These are phyloP conservation scores for Rhingia rostrata DNA, from an alignment of 2,888 invertebrate species.

Conservation along the genomic window DNA sequence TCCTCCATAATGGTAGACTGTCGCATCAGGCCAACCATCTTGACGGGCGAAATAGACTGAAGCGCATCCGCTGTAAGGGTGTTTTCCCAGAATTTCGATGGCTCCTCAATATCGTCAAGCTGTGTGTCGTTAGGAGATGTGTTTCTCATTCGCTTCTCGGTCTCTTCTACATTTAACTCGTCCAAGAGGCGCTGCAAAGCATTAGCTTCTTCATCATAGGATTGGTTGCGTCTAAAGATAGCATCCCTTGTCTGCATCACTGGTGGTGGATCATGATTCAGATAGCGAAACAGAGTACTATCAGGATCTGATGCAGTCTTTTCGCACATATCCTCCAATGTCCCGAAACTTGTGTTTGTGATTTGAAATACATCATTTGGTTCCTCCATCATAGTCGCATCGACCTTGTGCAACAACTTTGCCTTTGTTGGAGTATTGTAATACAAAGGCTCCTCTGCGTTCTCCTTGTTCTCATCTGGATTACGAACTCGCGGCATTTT, in stretches of 20 bases:
- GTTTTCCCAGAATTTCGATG: slow-evolving; percentile 81
- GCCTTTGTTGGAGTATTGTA: slow-evolving; percentile 26
- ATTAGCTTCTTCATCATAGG: slow-evolving; percentile 77
- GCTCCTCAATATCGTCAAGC: slow-evolving; percentile 81
- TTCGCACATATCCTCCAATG: slow-evolving; percentile 81
- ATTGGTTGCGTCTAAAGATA: slow-evolving; percentile 12
- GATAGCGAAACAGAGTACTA: slow-evolving; percentile 80
- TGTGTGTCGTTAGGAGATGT: slow-evolving; percentile 78
- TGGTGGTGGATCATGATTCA: slow-evolving; percentile 67
- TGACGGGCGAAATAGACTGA: slow-evolving; percentile 80
- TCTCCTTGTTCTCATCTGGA: slow-evolving; percentile 51
- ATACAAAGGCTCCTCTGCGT: slow-evolving; percentile 26
- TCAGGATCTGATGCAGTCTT: slow-evolving; percentile 81
- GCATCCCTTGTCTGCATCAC: not conserved
- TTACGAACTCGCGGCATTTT: slow-evolving; percentile 60
- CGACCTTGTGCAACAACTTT: not conserved
- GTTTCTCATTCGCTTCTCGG: slow-evolving; percentile 76
- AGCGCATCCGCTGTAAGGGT: slow-evolving; percentile 76
- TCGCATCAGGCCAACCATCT: slow-evolving; percentile 81
- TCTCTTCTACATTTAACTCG: slow-evolving; percentile 76
- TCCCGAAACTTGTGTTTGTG: slow-evolving; percentile 78
- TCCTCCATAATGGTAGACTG: slow-evolving; percentile 82
- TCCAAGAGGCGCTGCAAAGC: slow-evolving; percentile 78
- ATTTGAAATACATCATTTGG: slow-evolving; percentile 35
- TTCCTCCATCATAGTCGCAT: slow-evolving; percentile 33